Evolutionary conservation across 2,888 invertebrate genomes (phyloP).

Genomic region (Chydorus sphaericus): DNA sequence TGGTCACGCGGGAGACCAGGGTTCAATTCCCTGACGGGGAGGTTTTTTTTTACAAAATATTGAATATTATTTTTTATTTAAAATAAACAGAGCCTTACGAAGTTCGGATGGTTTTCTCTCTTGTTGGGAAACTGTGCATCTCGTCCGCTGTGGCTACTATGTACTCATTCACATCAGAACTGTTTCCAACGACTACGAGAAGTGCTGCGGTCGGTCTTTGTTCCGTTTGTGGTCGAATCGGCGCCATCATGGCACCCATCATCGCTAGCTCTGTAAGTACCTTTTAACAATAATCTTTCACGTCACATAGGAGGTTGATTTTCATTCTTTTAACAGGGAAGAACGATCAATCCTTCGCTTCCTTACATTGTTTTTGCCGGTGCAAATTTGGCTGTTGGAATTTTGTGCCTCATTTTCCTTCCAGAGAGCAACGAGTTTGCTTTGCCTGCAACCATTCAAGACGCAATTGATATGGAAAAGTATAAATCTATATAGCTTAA

Average conservation of each 20-base stretch:
- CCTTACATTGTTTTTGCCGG: slow-evolving; percentile 8
- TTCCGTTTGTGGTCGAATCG: slow-evolving; percentile 40
- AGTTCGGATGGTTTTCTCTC: neutral
- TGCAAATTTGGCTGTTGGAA: neutral
- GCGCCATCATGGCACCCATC: slow-evolving; percentile 41
- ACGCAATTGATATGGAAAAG: slow-evolving; percentile 11
- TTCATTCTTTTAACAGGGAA: neutral
- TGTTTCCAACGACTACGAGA: slow-evolving; percentile 41
- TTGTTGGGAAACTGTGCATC: slow-evolving; percentile 5
- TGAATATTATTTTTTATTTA: neutral
- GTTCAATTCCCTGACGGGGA: too few relatives aligned
- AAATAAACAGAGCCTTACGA: neutral
- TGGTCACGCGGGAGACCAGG: too few relatives aligned
- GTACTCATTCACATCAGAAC: slow-evolving; percentile 37
- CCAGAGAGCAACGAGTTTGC: slow-evolving; percentile 1
- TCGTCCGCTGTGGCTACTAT: neutral
- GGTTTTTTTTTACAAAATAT: too few relatives aligned
- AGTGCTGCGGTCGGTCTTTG: slow-evolving; percentile 42
- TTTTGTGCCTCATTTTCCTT: neutral
- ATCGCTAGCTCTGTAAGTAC: slow-evolving; percentile 31
- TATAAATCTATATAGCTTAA: neutral
- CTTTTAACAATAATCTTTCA: neutral
- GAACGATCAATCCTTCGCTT: neutral
- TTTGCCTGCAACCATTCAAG: slow-evolving; percentile 7
- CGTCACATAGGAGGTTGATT: neutral